phyloP scores from a whole-genome alignment of 2,113 vertebrate genomes.

The Osmerus eperlanus region DNA sequence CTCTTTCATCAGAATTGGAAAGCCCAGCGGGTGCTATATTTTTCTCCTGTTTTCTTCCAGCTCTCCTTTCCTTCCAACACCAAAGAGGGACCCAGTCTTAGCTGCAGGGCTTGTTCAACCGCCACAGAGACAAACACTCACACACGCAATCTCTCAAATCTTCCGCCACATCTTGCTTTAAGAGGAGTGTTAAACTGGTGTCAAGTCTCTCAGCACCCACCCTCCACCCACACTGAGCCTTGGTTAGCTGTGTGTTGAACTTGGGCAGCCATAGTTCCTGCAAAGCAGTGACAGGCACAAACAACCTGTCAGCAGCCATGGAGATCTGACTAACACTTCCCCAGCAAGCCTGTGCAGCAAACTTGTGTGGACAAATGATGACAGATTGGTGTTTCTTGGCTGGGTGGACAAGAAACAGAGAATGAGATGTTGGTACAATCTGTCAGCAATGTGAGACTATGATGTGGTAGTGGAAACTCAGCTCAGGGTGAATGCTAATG shows the following conservation, averaged over 20 bases:
- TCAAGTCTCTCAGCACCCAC: too few relatives aligned
- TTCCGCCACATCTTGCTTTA: too few relatives aligned
- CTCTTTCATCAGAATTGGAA: too few relatives aligned
- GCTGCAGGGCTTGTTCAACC: background rate
- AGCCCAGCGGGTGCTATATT: too few relatives aligned
- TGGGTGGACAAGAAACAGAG: background rate
- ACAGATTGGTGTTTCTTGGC: constrained; percentile 10
- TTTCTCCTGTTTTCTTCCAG: too few relatives aligned
- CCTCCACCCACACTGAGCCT: too few relatives aligned
- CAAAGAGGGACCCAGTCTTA: too few relatives aligned
- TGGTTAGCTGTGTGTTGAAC: too few relatives aligned
- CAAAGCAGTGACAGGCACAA: background rate
- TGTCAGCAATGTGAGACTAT: background rate
- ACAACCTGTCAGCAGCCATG: constrained; percentile 9
- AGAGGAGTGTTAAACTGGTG: too few relatives aligned
- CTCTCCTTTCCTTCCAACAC: too few relatives aligned
- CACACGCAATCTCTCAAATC: background rate
- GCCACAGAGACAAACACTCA: background rate
- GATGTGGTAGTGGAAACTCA: background rate
- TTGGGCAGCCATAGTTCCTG: too few relatives aligned
- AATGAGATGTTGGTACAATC: background rate
- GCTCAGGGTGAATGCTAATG: background rate
- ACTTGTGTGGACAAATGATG: background rate
- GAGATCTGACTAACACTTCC: constrained; percentile 7
- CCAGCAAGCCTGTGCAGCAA: background rate